phyloP scores from a whole-genome alignment of 2,797 vertebrate species.

The Halcyon leucocephala region DNA sequence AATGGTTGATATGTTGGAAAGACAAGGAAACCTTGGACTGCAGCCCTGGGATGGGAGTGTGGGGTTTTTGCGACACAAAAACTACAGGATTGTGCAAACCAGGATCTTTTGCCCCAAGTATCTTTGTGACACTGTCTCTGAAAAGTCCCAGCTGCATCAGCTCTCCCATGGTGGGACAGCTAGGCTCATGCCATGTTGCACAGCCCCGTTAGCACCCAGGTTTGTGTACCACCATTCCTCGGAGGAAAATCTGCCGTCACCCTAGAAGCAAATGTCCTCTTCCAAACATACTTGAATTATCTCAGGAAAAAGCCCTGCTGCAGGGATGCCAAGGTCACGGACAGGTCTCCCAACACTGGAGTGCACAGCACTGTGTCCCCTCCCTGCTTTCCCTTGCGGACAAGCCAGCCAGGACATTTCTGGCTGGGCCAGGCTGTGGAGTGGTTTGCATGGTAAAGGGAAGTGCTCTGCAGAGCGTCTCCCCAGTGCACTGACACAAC shows the following conservation, averaged over 20 bases:
- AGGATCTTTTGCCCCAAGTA: not conserved
- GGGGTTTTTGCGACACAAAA: not conserved
- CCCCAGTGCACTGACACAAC: not conserved
- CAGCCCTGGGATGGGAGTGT: not conserved
- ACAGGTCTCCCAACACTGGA: fast-evolving
- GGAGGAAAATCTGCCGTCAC: not conserved
- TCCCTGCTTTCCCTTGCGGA: not conserved
- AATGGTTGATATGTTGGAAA: not conserved
- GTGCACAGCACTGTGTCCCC: fast-evolving
- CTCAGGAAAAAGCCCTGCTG: not conserved
- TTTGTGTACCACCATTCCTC: not conserved
- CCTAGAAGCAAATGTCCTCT: not conserved
- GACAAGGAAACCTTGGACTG: not conserved
- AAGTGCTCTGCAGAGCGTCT: not conserved
- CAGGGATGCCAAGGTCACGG: not conserved
- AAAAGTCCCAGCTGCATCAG: fast-evolving
- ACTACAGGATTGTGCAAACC: not conserved
- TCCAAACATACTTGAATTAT: not conserved
- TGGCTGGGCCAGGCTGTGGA: not conserved
- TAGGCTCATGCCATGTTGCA: not conserved
- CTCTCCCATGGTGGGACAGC: fast-evolving
- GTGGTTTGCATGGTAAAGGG: not conserved
- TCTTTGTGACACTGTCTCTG: not conserved
- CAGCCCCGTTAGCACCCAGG: not conserved
- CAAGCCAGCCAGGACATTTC: not conserved